phyloP scores from a whole-genome alignment of 1,140 invertebrate species.

The Bombus soroeensis region DNA sequence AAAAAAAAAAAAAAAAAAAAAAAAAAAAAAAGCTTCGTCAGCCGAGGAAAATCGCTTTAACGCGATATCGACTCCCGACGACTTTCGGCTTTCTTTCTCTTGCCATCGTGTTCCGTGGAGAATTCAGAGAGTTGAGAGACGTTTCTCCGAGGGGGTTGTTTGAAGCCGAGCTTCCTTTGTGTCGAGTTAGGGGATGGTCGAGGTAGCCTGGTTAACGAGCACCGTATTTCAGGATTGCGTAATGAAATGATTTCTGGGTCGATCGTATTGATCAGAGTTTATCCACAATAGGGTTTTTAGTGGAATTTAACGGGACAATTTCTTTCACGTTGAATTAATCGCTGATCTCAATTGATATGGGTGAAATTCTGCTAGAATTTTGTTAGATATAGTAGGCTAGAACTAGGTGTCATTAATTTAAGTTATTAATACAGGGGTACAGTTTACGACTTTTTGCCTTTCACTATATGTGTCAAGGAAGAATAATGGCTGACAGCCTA shows the following conservation, averaged over 20 bases:
- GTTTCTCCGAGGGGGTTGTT: not conserved
- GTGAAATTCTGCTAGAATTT: not conserved
- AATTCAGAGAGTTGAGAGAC: no score
- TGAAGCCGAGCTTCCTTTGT: not conserved
- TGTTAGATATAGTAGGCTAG: not conserved
- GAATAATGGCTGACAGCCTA: not conserved
- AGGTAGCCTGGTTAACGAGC: not conserved
- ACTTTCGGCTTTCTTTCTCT: not conserved
- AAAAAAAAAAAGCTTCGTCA: no score
- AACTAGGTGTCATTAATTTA: not conserved
- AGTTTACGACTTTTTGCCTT: not conserved
- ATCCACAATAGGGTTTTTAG: not conserved
- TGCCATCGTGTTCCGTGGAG: not conserved
- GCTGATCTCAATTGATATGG: not conserved
- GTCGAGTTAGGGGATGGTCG: not conserved
- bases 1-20: no score
- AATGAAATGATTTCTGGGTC: not conserved
- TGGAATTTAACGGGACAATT: not conserved
- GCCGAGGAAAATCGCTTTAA: slow-evolving; percentile 13
- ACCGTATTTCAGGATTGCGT: not conserved
- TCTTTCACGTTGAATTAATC: not conserved
- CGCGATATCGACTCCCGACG: not conserved
- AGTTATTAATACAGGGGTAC: not conserved
- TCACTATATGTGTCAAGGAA: not conserved
- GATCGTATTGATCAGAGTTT: not conserved